A percentile compares a stretch with the other conserved stretches of the same genome.
Evolutionary conservation across 2,888 invertebrate genomes (phyloP).

Genomic region (Latrodectus elegans): DNA sequence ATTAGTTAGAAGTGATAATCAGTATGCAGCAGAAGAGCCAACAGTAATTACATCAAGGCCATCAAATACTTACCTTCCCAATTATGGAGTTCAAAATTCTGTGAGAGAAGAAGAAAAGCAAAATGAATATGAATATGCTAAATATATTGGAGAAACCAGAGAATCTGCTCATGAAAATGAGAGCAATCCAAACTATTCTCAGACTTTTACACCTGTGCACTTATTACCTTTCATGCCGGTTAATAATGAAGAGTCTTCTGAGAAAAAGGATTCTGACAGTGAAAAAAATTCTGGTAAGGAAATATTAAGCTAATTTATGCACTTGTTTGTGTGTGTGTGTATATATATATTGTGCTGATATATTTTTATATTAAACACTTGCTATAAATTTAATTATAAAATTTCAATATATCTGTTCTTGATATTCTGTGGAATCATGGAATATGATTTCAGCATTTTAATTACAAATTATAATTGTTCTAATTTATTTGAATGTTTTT

Average conservation of each 20-base stretch:
- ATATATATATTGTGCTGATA: no score
- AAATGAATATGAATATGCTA: slow-evolving; percentile 39
- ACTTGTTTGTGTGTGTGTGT: no score
- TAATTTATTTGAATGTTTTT: no score
- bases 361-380: no score
- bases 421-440: no score
- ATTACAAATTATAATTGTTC: no score
- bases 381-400: no score
- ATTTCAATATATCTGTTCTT: no score
- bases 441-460: no score
- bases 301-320: no score
- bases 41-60: slow-evolving; percentile 38
- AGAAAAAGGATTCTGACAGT: slow-evolving; percentile 49
- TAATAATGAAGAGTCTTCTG: slow-evolving; percentile 20
- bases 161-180: slow-evolving; percentile 30
- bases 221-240: slow-evolving; percentile 73
- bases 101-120: slow-evolving; percentile 10
- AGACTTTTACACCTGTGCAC: slow-evolving; percentile 72
- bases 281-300: slow-evolving; percentile 59
- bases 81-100: slow-evolving; percentile 42
- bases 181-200: slow-evolving; percentile 16
- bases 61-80: slow-evolving; percentile 19
- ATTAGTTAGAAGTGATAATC: slow-evolving; percentile 26
- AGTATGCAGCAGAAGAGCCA: slow-evolving; percentile 32
- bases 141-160: slow-evolving; percentile 19